Conservation (phyloP, 2,113 vertebrate genomes). For the Chlorodrepanis virens region DNA sequence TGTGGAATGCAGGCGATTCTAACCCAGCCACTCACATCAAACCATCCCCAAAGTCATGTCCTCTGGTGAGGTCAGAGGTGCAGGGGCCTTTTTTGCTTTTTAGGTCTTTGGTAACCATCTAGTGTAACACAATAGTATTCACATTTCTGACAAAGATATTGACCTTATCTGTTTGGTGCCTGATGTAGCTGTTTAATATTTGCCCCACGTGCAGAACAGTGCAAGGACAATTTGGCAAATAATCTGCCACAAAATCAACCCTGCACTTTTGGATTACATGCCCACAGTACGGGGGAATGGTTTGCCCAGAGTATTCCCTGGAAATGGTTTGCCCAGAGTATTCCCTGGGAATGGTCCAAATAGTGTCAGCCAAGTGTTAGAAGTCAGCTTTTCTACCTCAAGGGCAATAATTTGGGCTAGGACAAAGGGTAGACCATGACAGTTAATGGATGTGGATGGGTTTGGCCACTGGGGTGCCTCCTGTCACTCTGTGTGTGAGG, state of each 20-base stretch:
- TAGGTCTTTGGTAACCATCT: not conserved
- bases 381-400: not conserved
- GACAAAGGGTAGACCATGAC: not conserved
- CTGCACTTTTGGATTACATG: not conserved
- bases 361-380: not conserved
- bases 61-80: not conserved
- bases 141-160: not conserved
- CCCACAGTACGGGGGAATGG: fast-evolving
- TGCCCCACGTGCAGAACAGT: not conserved
- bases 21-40: not conserved
- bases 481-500: not conserved
- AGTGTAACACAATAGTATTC: not conserved
- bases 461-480: not conserved
- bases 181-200: not conserved
- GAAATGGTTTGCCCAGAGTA: not conserved
- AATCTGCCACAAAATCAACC: not conserved
- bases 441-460: not conserved
- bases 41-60: not conserved
- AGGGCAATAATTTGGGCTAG: not conserved
- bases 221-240: not conserved
- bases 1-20: not conserved
- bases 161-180: not conserved
- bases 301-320: not conserved
- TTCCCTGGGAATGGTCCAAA: not conserved
- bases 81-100: not conserved